phyloP scores from a whole-genome alignment of 2,888 invertebrate species.

The Cerastis leucographa region DNA sequence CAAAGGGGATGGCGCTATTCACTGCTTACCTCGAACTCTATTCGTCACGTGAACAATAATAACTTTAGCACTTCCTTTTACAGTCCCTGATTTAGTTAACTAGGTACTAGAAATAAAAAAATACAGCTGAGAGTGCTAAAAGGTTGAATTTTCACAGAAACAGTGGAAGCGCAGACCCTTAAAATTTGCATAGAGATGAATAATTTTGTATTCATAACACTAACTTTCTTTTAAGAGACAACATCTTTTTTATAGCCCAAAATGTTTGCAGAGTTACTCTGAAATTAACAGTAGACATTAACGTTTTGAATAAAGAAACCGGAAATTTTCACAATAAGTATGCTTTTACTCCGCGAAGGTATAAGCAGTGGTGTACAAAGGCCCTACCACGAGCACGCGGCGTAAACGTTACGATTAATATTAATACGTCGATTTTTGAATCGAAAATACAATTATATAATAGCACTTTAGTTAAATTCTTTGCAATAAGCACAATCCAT shows the following conservation, averaged over 20 bases:
- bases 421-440: too few species aligned
- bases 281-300: conserved; percentile 32
- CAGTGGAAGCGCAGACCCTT: conserved; percentile 3
- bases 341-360: background rate
- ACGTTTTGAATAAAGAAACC: conserved; percentile 20
- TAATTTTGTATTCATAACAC: conserved; percentile 55
- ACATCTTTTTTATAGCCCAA: conserved; percentile 10
- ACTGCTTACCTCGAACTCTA: background rate
- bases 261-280: conserved; percentile 12
- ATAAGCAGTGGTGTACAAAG: background rate
- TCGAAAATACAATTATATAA: too few species aligned
- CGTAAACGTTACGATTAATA: too few species aligned
- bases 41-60: background rate
- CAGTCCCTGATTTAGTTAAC: background rate
- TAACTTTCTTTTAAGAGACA: conserved; percentile 31
- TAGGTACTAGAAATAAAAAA: conserved; percentile 5
- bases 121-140: conserved; percentile 6
- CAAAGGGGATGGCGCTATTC: background rate
- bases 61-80: background rate
- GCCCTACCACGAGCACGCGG: too few species aligned
- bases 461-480: too few species aligned
- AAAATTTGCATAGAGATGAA: conserved; percentile 60
- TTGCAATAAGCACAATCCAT: too few species aligned
- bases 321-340: conserved; percentile 3
- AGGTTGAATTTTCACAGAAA: conserved; percentile 23